phyloP scores from a whole-genome alignment of 2,797 vertebrate species.

The Enteromius thamalakanensis region DNA sequence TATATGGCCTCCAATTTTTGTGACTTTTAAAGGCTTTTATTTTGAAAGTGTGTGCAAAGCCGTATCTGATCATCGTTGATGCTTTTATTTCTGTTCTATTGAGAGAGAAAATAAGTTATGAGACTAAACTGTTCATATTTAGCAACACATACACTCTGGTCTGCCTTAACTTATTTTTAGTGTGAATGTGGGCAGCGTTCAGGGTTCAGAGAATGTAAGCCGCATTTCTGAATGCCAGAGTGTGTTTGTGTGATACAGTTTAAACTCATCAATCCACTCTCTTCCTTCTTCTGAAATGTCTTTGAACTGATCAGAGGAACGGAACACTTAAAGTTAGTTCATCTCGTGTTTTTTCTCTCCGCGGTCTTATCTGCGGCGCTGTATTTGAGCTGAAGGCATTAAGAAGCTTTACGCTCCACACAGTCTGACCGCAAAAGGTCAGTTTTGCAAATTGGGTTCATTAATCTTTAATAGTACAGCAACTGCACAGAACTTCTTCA shows the following conservation, averaged over 20 bases:
- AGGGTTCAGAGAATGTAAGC: slow-evolving; percentile 21
- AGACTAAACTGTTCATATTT: slow-evolving; percentile 18
- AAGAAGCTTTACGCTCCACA: slow-evolving; percentile 78
- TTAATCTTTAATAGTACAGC: slow-evolving; percentile 82
- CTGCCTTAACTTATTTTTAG: slow-evolving; percentile 34
- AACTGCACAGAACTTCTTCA: slow-evolving; percentile 76
- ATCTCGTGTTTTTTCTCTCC: slow-evolving; percentile 35
- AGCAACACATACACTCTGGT: slow-evolving; percentile 15
- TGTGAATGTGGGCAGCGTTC: slow-evolving; percentile 10
- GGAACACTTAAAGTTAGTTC: slow-evolving; percentile 69
- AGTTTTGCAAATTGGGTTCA: slow-evolving; percentile 85
- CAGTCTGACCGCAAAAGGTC: slow-evolving; percentile 81
- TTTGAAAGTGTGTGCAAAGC: background rate
- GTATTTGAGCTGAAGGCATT: slow-evolving; percentile 75
- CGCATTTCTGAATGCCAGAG: slow-evolving; percentile 18
- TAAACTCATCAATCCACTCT: slow-evolving; percentile 59
- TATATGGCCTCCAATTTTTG: background rate
- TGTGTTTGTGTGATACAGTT: slow-evolving; percentile 16
- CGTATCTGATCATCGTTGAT: background rate
- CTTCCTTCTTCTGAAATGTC: slow-evolving; percentile 55
- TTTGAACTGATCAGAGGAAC: slow-evolving; percentile 55
- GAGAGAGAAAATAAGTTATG: background rate
- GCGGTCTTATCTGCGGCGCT: slow-evolving; percentile 72
- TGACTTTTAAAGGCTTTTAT: background rate
- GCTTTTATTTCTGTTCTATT: background rate